Evolutionary conservation across 1,140 invertebrate genomes (phyloP), one percentile per base, ranked within the genome.

Genomic region (Zaprionus lachaisei): DNA sequence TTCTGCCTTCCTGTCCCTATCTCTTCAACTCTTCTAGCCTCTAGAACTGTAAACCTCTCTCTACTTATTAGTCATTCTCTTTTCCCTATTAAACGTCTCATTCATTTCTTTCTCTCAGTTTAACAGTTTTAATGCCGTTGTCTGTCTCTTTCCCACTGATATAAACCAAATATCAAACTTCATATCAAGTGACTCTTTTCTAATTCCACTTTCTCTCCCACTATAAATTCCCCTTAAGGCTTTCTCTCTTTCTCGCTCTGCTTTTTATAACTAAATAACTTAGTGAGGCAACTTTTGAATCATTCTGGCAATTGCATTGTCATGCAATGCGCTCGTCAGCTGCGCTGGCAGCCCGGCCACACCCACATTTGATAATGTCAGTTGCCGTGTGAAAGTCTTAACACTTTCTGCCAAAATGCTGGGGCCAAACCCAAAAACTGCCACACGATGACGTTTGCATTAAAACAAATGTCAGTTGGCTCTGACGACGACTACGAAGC

Each of bases 381-480:
- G 17, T 83, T 80, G 80, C 72, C 62, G 66, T 86, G 69, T 57
- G 60, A 77, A 87, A 86, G 67, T 86, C 81, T 87, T 69, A 73
- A 70, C 72, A 60, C 76, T 74, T 47, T n/a, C 58, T 62, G 37
- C 64, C 67, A 54, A 63, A 69, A 63, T 62, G 31, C 51, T 47
- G 15, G 34, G 26, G 11, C 22, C 63, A 15, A 57, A 60, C 47
- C 61, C 61, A 37, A 56, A 51, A 67, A 64, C 64, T 76, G 73
- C 69, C 64, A 70, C 62, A 69, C 81, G 67, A 87, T 83, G 84
- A 87, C 84, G 69, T 79, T 79, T 78, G 81, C 84, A 87, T 87
- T 89, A 89, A 89, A 89, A 89, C 85, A 78, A 89, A 89, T 80
- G 84, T 90, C 84, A 89, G 76, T 17, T 64, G 55, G 62, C 61